Percentiles rank a stretch among this genome's conserved stretches.
Conservation (phyloP, 1,140 invertebrate genomes). For the Orius insidiosus region DNA sequence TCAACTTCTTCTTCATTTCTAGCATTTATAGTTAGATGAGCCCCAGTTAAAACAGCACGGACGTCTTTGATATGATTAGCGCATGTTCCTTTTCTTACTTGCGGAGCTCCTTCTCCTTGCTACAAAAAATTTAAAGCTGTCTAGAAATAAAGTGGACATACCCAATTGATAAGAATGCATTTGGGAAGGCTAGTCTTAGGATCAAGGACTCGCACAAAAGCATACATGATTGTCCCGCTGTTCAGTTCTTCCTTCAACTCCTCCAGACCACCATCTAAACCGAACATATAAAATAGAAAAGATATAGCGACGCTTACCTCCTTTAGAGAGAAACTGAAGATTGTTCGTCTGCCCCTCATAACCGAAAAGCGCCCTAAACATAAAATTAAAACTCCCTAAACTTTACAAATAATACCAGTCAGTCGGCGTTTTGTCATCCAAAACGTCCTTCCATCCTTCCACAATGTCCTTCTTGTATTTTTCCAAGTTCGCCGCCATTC, state of each 20-base stretch:
- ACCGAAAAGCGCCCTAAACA: constrained; percentile 66
- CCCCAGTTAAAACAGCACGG: constrained; percentile 57
- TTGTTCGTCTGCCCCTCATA: constrained; percentile 80
- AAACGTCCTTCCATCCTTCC: constrained; percentile 66
- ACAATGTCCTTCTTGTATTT: constrained; percentile 53
- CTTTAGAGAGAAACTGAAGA: constrained; percentile 63
- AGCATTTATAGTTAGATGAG: constrained; percentile 78
- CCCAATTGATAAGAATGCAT: constrained; percentile 91
- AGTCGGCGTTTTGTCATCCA: constrained; percentile 59
- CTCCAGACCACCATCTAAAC: constrained; percentile 55
- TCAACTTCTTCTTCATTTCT: constrained; percentile 84
- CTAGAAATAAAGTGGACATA: constrained; percentile 28
- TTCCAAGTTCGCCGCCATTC: constrained; percentile 67
- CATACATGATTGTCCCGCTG: constrained; percentile 87
- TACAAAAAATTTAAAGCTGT: constrained; percentile 28
- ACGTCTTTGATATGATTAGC: constrained; percentile 80
- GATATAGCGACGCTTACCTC: constrained; percentile 30
- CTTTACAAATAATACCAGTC: constrained; percentile 53
- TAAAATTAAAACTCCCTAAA: constrained; percentile 5
- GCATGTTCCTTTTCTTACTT: constrained; percentile 71
- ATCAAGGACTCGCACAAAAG: constrained; percentile 69
- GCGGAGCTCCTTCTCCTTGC: constrained; percentile 87
- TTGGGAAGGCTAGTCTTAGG: constrained; percentile 77
- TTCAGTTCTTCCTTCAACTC: constrained; percentile 80
- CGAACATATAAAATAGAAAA: background rate